Evolutionary conservation across 2,888 invertebrate species (phyloP), one percentile per base, ranked within the genome.

Genomic region (Gortyna flavago): DNA sequence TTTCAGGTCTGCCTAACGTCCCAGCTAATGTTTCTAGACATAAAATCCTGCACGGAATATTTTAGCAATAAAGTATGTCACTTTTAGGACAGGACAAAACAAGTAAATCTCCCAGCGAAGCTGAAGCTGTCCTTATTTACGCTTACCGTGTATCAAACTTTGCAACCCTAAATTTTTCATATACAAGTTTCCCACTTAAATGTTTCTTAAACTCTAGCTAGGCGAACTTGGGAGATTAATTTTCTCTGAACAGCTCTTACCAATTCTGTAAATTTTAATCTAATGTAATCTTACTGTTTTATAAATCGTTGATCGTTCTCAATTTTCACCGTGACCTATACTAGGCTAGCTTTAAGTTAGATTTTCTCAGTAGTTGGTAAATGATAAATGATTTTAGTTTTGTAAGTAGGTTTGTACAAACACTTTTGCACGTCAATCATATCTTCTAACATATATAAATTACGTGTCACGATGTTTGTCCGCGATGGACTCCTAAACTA

Each of bases 141-240:
- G 70, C 81, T 77, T 69, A 79, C 71, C 78, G 67, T 76, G 78
- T 81, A 73, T 62, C n/a, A 75, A 88, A 88, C 80, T 84, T 89
- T 48, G 11, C 11, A 66, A 70, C 69, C 75, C 69, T 59, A 68
- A 82, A 82, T 85, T 83, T 77, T 77, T 80, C 75, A 64, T 54
- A 35, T 35, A 80, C 32, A 89, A 89, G 68, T 88, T 88, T 83
- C 79, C 62, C 77, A 75, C 77, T 82, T 79, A 81, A 83, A 79
- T 57, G 32, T 72, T 80, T 77, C 66, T 81, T 75, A 57, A 68
- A 67, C 76, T 59, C 66, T 61, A 67, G 35, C 66, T 61, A 67
- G 35, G 32, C 64, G 4, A 72, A 72, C 57, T 75, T 69, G 57
- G 16, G 8, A 64, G 75, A 80, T 85, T 69, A 77, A 74, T 79